Conservation (phyloP, 2,113 vertebrate species). For the Euleptes europaea region DNA sequence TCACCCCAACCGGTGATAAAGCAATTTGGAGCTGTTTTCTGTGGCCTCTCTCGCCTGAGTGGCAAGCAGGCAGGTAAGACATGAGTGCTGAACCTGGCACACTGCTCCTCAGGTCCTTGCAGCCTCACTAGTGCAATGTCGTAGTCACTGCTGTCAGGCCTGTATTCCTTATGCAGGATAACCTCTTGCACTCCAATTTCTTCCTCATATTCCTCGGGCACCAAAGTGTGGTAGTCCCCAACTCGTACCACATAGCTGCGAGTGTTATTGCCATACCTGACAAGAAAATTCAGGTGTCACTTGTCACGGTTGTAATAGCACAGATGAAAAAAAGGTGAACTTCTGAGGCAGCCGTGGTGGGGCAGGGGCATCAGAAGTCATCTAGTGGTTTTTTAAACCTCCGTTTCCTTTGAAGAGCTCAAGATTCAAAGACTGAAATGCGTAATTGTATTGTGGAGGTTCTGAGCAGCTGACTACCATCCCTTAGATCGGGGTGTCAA, state of each 20-base stretch:
- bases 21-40: conserved; percentile 87
- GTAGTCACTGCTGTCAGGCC: conserved; percentile 85
- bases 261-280: conserved; percentile 91
- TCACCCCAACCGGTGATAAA: conserved; percentile 97
- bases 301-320: not conserved
- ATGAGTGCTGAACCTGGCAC: conserved; percentile 81
- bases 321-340: not conserved
- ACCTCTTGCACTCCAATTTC: conserved; percentile 87
- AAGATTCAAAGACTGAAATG: not conserved
- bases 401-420: not conserved
- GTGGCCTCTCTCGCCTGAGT: conserved; percentile 80
- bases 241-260: conserved; percentile 88
- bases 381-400: not conserved
- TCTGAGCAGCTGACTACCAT: not conserved
- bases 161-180: conserved; percentile 83
- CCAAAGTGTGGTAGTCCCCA: conserved; percentile 93
- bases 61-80: conserved; percentile 92
- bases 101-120: conserved; percentile 77
- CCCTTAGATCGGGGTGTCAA: too few species aligned
- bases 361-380: too few species aligned
- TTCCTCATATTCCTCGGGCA: conserved; percentile 92
- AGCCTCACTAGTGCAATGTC: conserved; percentile 90
- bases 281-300: not conserved
- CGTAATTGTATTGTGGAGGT: not conserved
- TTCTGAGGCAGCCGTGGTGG: not conserved